phyloP scores from a whole-genome alignment of 2,113 vertebrate genomes.

The Regulus satrapa region DNA sequence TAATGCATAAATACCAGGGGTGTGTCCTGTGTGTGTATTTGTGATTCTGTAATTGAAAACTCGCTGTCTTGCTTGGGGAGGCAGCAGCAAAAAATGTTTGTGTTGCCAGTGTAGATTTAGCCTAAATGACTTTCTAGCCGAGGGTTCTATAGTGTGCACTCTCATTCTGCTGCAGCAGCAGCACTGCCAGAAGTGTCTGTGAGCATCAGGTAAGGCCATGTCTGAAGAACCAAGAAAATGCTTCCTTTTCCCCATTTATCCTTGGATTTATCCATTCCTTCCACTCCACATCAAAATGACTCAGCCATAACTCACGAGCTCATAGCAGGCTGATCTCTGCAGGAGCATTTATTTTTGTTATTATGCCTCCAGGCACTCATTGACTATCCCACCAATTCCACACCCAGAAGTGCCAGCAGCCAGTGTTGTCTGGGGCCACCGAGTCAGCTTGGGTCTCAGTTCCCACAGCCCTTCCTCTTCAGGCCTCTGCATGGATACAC shows the following conservation, averaged over 20 bases:
- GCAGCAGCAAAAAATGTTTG: background rate
- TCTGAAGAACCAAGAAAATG: background rate
- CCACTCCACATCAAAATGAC: background rate
- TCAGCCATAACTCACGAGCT: rapidly evolving
- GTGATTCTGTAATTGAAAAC: background rate
- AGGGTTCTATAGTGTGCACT: rapidly evolving
- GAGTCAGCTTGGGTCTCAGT: background rate
- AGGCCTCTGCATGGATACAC: background rate
- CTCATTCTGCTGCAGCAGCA: background rate
- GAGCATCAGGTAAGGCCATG: background rate
- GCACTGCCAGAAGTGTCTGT: background rate
- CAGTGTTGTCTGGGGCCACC: background rate
- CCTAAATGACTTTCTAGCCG: background rate
- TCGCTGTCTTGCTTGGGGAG: background rate
- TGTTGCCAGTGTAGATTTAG: background rate
- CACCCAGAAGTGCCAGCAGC: background rate
- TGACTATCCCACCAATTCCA: background rate
- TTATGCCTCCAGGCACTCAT: background rate
- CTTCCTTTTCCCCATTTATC: background rate
- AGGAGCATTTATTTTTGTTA: background rate
- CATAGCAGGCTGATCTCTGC: background rate
- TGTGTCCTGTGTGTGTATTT: background rate
- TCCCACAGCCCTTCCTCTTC: background rate
- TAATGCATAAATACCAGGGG: constrained; percentile 29
- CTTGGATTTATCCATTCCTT: background rate